Evolutionary conservation across 2,797 vertebrate species (phyloP), one percentile per base, ranked within the genome.

Genomic region (Arnoldichthys spilopterus): DNA sequence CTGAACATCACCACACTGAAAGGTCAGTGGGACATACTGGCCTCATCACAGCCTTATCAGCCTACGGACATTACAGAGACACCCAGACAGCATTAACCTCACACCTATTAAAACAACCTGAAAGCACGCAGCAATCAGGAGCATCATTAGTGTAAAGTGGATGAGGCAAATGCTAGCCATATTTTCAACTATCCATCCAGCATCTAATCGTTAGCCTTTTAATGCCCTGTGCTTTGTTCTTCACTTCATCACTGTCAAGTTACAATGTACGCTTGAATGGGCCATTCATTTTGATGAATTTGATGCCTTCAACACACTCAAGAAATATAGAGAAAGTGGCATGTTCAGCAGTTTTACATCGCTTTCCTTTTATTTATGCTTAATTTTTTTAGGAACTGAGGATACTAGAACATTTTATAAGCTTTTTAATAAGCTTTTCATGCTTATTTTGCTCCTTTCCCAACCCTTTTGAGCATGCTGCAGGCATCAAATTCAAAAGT

Each of bases 1-100:
- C 74, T 76, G 79, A 79, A 78, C 79, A 85, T 83, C 85, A 85
- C 74, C 3, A 32, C 58, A 68, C 43, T 66, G 54, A 78, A 77
- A 81, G 82, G 82, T 84, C 82, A 75, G 47, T 16, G 18, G 79
- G 77, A 76, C 82, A 82, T 40, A 68, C 58, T 76, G 56, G 69
- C 26, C 71, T 75, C 79, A 81, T 84, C 64, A 74, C 6, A 43
- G 66, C 56, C 76, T 72, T 72, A 82, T 80, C 82, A 68, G 34
- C 74, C 69, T 72, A 73, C 66, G 24, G 58, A 49, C 62, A 20
- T 54, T 24, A 63, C 22, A 22, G 53, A 54, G 37, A 77, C 56
- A 49, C 32, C 45, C 56, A 20, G 72, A 77, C 73, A 51, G 53
- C 47, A 82, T 85, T 77, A 83, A 61, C 67, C 74, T 28, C n/a